Conservation (phyloP, 1,140 invertebrate genomes). For the Trichogramma pretiosum region DNA sequence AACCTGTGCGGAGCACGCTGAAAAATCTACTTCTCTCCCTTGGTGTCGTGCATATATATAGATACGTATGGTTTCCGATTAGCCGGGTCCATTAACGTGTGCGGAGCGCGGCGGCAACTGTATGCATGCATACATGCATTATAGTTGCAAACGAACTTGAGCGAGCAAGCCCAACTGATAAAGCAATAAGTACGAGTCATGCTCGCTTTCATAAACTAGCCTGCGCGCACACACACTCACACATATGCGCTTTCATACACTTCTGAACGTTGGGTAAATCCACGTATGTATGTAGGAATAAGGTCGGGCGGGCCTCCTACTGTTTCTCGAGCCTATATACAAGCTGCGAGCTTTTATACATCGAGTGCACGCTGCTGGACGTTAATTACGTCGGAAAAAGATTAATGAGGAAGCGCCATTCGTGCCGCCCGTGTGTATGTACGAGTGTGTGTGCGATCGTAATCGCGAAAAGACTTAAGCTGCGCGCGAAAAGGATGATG, state of each 20-base stretch:
- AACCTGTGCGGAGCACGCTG: no score
- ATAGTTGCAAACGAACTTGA: no score
- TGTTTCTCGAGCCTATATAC: neutral
- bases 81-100: no score
- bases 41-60: no score
- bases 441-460: conserved; percentile 9
- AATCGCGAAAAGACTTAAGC: neutral
- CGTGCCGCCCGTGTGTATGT: conserved; percentile 22
- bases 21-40: no score
- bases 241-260: neutral
- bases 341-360: conserved; percentile 24
- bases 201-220: conserved; percentile 16
- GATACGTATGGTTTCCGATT: no score
- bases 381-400: conserved; percentile 32
- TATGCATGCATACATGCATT: no score
- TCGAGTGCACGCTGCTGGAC: conserved; percentile 22
- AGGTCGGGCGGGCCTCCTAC: no score
- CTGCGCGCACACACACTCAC: conserved; percentile 17
- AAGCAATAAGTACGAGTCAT: conserved; percentile 14
- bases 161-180: neutral
- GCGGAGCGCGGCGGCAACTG: no score
- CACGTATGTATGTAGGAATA: no score
- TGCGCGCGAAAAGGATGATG: neutral
- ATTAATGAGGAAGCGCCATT: conserved; percentile 26
- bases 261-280: no score